phyloP scores from a whole-genome alignment of 2,888 invertebrate species.

The Nowickia ferox region DNA sequence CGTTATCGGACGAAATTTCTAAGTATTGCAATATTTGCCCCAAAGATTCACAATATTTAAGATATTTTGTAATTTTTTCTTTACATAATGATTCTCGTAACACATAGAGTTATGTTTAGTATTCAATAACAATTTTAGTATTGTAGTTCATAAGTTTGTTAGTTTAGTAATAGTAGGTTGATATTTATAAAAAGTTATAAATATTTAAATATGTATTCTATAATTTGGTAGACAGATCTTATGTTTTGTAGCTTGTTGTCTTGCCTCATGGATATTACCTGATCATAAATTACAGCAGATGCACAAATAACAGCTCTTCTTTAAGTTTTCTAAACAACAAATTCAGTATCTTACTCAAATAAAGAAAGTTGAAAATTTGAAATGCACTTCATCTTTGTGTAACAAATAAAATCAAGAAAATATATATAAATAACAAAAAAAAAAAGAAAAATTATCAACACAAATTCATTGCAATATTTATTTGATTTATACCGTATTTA shows the following conservation, averaged over 20 bases:
- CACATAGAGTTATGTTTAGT: constrained; percentile 19
- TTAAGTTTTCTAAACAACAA: neutral
- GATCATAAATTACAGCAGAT: neutral
- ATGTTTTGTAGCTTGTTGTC: neutral
- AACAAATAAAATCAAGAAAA: too few relatives aligned
- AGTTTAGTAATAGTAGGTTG: constrained; percentile 23
- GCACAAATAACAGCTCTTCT: neutral
- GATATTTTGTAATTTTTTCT: neutral
- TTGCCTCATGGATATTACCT: neutral
- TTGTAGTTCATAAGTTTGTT: constrained; percentile 16
- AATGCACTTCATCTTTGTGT: constrained; percentile 51
- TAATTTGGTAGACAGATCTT: constrained; percentile 12
- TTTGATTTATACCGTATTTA: too few relatives aligned
- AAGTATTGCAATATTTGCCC: too few relatives aligned
- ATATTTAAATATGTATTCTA: constrained; percentile 19
- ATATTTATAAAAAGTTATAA: constrained; percentile 37
- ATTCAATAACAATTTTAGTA: constrained; percentile 34
- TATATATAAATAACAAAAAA: too few relatives aligned
- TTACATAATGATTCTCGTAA: constrained; percentile 5
- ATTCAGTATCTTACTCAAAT: neutral
- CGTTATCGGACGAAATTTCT: too few relatives aligned
- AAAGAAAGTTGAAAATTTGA: neutral
- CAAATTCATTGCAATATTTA: too few relatives aligned
- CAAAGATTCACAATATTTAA: neutral
- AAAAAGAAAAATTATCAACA: too few relatives aligned